These are phyloP conservation scores for Luperina testacea DNA, from an alignment of 2,888 invertebrate species.

Conservation along the genomic window DNA sequence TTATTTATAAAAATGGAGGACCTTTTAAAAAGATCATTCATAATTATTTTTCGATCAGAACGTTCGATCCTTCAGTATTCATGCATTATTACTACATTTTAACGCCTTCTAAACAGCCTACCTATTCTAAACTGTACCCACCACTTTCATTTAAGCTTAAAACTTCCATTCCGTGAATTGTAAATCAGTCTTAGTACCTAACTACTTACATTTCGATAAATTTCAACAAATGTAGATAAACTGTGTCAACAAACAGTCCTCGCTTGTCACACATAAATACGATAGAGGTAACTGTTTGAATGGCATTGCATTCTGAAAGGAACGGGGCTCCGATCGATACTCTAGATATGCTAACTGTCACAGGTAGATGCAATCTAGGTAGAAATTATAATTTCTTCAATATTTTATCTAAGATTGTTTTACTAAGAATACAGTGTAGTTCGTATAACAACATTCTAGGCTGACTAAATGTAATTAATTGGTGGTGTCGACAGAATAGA, in stretches of 20 bases:
- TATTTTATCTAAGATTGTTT: not conserved
- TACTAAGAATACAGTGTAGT: not conserved
- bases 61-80: no score
- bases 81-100: not conserved
- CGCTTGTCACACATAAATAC: not conserved
- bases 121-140: not conserved
- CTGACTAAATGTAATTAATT: not conserved
- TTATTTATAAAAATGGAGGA: no score
- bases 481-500: not conserved
- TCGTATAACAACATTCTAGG: not conserved
- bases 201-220: not conserved
- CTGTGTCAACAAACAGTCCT: conserved; percentile 19
- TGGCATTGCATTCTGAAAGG: not conserved
- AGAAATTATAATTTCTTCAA: not conserved
- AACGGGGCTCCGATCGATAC: conserved; percentile 5
- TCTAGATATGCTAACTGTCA: not conserved
- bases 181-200: not conserved
- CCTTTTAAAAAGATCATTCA: not conserved
- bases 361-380: not conserved
- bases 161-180: not conserved
- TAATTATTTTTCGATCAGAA: not conserved
- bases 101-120: no score
- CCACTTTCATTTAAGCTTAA: no score
- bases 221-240: conserved; percentile 2
- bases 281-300: conserved; percentile 5